Base-by-base conservation (phyloP, 2,888 invertebrate species). In the Penaeus monodon region DNA sequence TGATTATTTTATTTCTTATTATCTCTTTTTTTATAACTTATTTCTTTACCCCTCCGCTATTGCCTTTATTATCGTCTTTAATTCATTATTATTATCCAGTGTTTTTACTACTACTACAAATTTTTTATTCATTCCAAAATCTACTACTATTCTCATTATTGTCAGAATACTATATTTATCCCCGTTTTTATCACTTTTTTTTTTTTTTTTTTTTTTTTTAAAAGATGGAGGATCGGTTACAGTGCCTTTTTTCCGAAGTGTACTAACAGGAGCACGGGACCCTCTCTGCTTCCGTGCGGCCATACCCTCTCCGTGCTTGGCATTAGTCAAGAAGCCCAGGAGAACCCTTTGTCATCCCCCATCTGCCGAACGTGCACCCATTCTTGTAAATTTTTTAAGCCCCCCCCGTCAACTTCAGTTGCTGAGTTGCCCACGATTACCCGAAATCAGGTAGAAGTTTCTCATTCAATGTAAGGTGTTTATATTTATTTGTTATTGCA, bases 271-370 rank as follows among this genome's bases (percentile, higher is more conserved):
- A 17, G 44, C 64, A 33, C 79, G 77, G 27, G 93, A 94, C 63
- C 96, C 96, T 0, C 94, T 95, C 80, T 96, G 0, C 93, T 95
- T 64, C 92, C 93, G 77, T 96, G 96, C 92, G 96, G 96, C 44
- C 96, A 96, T 91, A 95, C 96, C 10, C 94, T 95, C 90, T 93
- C 91, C 91, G 92, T 81, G 91, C 91, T 81, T 93, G 93, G 22
- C 44, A 17, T 57, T 27, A 38, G 44, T 84, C 38, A 70, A 70
- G 38, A 73, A 10, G 70, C 70, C 20, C 27, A 27, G 17, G 57
- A 57, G 17, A 57, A 57, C 1, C 57, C 57, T 17, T 38, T 77
- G n/a, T n/a, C 63, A 63, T 85, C 80, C 38, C 85, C 85, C 64
- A 73, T 27, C 73, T 85, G 85, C 27, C 57, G 85, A 33, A 29